Base-by-base conservation (phyloP, 2,888 invertebrate genomes). In the Cenopis cana region DNA sequence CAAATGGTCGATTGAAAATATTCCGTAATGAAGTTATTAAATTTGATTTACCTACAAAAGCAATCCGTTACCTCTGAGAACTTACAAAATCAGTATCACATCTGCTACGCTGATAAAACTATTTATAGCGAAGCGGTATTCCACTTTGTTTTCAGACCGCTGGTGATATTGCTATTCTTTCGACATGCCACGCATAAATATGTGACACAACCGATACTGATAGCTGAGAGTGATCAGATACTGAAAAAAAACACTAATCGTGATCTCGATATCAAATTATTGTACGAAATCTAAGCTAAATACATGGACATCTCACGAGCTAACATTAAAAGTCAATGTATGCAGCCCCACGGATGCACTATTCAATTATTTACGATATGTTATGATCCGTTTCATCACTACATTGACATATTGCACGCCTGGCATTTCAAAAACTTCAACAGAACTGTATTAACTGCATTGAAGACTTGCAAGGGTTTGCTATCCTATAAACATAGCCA, bases 1-100 rank as follows among this genome's bases (percentile, higher is more conserved):
- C 67, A 67, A 61, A 61, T 50, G 60, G 70, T 10, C 56, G 71
- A 71, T 71, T 66, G 71, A 67, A 71, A 66, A 61, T 56, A 61
- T 67, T 61, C 41, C 50, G 36, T 71, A 71, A 67, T 67, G 18
- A 71, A 71, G 67, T 18, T 71, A 71, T 71, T 67, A 71, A 71
- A 50, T 14, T 50, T 67, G 70, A 71, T 66, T 67, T 71, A 70
- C 59, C 17, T 17, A 24, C 24, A 60, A 56, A 55, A 56, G 61
- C 71, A 9, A 12, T 24, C 65, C 55, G 57, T 60, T 49, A 50
- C 24, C 49, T 36, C 41, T 11, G 12, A 18, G 65, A 52, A 64
- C 18, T 62, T 68, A 17, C 18, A 56, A 56, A 59, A 68, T 5
- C 46, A 17, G 41, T 54, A 60, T 59, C 41, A 33, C 50, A 33